phyloP scores from a whole-genome alignment of 2,797 vertebrate species.

The Cirrhinus molitorella region DNA sequence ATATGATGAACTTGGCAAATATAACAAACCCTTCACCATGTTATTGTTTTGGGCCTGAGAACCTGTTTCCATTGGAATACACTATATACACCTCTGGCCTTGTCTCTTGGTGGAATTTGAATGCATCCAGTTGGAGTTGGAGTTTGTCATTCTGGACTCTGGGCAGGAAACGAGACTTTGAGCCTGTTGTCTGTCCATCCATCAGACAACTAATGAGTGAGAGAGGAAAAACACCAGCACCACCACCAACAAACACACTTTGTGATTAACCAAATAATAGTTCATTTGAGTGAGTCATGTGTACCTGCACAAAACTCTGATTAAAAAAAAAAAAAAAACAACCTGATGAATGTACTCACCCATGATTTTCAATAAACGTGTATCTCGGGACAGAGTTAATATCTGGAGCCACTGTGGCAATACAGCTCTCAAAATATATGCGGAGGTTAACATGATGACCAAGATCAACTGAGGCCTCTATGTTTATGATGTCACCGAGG shows the following conservation, averaged over 20 bases:
- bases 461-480: constrained; percentile 73
- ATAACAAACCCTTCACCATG: constrained; percentile 36
- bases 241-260: background rate
- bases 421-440: constrained; percentile 77
- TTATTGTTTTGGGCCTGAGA: constrained; percentile 1
- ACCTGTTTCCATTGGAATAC: constrained; percentile 12
- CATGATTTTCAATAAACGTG: constrained; percentile 70
- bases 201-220: constrained; percentile 56
- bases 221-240: background rate
- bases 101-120: constrained; percentile 55
- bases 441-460: constrained; percentile 70
- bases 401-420: constrained; percentile 74
- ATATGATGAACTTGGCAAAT: constrained; percentile 3
- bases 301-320: background rate
- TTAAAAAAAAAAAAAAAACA: too few relatives aligned
- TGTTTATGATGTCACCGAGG: constrained; percentile 72
- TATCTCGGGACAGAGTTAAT: constrained; percentile 72
- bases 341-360: constrained; percentile 34
- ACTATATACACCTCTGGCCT: constrained; percentile 35
- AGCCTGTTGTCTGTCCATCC: constrained; percentile 51
- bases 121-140: constrained; percentile 56
- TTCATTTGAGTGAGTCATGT: background rate
- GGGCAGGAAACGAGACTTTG: constrained; percentile 58
- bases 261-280: background rate
- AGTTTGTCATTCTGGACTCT: constrained; percentile 57